Conservation (phyloP, 2,113 vertebrate genomes). For the Casuarius casuarius region DNA sequence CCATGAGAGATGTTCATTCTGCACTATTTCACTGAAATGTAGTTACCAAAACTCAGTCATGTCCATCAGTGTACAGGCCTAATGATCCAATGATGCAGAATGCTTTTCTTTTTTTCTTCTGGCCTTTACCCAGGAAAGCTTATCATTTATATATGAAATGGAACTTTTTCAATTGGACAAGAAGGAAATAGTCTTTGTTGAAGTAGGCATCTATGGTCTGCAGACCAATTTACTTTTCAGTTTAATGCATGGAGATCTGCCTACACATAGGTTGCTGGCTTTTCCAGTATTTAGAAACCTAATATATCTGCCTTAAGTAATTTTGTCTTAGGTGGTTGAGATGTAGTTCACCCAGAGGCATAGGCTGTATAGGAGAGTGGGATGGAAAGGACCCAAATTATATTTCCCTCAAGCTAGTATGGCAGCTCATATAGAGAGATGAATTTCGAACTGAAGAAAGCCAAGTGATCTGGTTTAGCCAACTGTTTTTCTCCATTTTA, state of each 20-base stretch:
- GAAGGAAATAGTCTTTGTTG: not conserved
- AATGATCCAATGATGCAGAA: not conserved
- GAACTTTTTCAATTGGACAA: not conserved
- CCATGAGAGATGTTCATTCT: not conserved
- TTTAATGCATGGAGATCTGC: not conserved
- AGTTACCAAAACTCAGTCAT: not conserved
- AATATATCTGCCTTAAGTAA: conserved; percentile 1
- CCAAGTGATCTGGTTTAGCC: conserved; percentile 34
- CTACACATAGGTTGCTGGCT: not conserved
- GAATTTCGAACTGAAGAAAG: conserved; percentile 28
- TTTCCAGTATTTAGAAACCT: conserved; percentile 13
- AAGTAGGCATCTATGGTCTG: not conserved
- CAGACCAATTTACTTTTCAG: not conserved
- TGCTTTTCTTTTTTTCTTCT: not conserved
- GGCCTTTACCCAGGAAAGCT: not conserved
- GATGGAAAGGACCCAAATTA: conserved; percentile 45
- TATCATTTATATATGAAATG: not conserved
- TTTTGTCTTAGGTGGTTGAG: conserved; percentile 11
- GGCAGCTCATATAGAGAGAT: not conserved
- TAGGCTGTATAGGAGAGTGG: not conserved
- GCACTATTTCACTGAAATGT: not conserved
- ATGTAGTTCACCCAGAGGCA: conserved; percentile 32
- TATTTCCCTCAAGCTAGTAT: conserved; percentile 17
- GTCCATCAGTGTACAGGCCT: not conserved
- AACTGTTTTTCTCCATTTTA: conserved; percentile 18